Conservation (phyloP, 2,888 invertebrate species). For the Malacosoma neustria region DNA sequence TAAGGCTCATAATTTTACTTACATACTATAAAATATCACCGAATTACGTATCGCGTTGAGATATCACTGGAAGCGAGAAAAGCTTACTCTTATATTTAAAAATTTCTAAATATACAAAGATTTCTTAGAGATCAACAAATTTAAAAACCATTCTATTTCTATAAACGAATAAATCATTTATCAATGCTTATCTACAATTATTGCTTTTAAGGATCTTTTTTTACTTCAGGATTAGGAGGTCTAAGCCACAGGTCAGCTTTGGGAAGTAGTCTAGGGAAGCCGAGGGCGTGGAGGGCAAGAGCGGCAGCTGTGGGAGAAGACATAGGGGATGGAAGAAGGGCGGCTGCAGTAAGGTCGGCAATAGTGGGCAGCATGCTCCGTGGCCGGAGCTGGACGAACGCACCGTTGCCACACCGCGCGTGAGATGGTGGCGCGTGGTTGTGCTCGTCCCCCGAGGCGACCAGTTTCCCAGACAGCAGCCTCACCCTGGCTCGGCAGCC, state of each 20-base stretch:
- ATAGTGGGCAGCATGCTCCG: constrained; percentile 23
- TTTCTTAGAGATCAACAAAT: constrained; percentile 61
- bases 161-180: constrained; percentile 18
- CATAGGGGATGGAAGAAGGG: constrained; percentile 38
- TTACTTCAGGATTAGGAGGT: constrained; percentile 40
- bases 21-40: constrained; percentile 59
- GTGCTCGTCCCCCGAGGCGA: constrained; percentile 55
- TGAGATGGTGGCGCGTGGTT: constrained; percentile 65
- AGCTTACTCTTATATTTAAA: constrained; percentile 34
- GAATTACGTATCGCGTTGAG: constrained; percentile 65
- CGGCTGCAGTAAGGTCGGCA: constrained; percentile 18
- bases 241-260: constrained; percentile 59
- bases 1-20: constrained; percentile 57
- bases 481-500: constrained; percentile 61
- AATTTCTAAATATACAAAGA: constrained; percentile 39
- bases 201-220: constrained; percentile 37
- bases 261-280: constrained; percentile 54
- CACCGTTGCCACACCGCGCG: constrained; percentile 65
- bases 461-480: constrained; percentile 47
- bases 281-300: constrained; percentile 51
- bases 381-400: constrained; percentile 61
- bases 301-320: constrained; percentile 41
- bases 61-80: constrained; percentile 48
- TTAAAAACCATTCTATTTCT: constrained; percentile 28
- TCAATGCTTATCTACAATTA: constrained; percentile 12